phyloP scores from a whole-genome alignment of 2,888 invertebrate species.

The Lasioglossum figueresi region DNA sequence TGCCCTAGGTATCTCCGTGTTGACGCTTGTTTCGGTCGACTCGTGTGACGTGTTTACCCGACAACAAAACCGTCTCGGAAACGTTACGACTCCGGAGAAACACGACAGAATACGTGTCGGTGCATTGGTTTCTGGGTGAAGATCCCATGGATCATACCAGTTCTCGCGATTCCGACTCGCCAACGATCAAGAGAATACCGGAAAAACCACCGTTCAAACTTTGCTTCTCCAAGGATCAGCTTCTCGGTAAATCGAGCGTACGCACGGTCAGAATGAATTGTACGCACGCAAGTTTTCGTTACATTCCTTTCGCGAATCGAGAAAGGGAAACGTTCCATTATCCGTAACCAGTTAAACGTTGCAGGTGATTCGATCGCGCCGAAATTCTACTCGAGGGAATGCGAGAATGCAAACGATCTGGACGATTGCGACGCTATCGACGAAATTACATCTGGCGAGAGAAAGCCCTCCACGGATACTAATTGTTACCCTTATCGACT shows the following conservation, averaged over 20 bases:
- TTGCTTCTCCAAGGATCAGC: conserved; percentile 75
- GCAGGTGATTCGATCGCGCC: conserved; percentile 75
- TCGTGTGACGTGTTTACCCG: background rate
- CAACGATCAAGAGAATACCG: conserved; percentile 48
- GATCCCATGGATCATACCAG: conserved; percentile 24
- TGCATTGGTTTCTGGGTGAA: background rate
- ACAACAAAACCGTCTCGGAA: background rate
- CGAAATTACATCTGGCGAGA: conserved; percentile 62
- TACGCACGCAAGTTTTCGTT: conserved; percentile 35
- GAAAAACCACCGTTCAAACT: conserved; percentile 78
- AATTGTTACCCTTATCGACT: conserved; percentile 69
- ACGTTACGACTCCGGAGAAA: background rate
- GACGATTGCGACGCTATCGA: conserved; percentile 62
- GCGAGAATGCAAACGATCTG: conserved; percentile 51
- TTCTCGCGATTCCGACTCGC: conserved; percentile 23
- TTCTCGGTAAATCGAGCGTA: conserved; percentile 75
- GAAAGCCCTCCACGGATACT: conserved; percentile 63
- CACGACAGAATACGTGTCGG: background rate
- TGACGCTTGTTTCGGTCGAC: conserved; percentile 12
- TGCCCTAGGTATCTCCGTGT: background rate
- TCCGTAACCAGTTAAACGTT: conserved; percentile 11
- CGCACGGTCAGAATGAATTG: conserved; percentile 71
- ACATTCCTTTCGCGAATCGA: background rate
- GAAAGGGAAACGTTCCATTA: background rate
- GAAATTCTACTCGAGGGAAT: conserved; percentile 76